These are phyloP conservation scores for Aquatica leii DNA, from an alignment of 2,888 invertebrate species.

Conservation along the genomic window DNA sequence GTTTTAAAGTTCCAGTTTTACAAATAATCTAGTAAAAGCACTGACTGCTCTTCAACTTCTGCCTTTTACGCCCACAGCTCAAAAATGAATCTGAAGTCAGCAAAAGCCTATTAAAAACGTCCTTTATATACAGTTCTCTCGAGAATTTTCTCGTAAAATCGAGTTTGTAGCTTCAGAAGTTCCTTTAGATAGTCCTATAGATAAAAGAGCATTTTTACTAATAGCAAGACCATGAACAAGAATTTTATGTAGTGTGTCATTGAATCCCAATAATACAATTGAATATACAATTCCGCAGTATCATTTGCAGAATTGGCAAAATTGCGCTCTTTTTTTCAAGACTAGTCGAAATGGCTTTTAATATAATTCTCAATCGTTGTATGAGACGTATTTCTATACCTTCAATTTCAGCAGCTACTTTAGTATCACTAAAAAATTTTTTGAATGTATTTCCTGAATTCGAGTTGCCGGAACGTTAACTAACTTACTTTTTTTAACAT, in stretches of 20 bases:
- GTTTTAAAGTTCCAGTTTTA: not conserved
- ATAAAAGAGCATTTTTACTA: not conserved
- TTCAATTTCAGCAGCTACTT: not conserved
- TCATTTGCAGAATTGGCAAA: not conserved
- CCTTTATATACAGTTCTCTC: not conserved
- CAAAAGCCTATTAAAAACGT: not conserved
- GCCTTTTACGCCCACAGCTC: not conserved
- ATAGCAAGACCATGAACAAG: not conserved
- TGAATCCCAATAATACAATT: not conserved
- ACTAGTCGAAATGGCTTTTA: not conserved
- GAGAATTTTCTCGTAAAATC: conserved; percentile 5
- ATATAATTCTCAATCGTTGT: not conserved
- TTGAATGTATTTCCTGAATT: no score
- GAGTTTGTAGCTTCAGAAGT: not conserved
- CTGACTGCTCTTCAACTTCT: not conserved
- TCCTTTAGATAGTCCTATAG: no score
- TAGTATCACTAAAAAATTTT: not conserved
- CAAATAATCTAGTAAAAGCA: not conserved
- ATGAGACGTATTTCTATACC: not conserved
- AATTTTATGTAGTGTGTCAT: not conserved
- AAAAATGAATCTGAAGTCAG: not conserved
- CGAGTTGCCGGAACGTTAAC: no score
- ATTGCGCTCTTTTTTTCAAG: not conserved
- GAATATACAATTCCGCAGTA: not conserved
- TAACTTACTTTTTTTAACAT: no score